Evolutionary conservation across 1,140 invertebrate genomes (phyloP), one percentile per base, ranked within the genome.

Genomic region (Platyura marginata): DNA sequence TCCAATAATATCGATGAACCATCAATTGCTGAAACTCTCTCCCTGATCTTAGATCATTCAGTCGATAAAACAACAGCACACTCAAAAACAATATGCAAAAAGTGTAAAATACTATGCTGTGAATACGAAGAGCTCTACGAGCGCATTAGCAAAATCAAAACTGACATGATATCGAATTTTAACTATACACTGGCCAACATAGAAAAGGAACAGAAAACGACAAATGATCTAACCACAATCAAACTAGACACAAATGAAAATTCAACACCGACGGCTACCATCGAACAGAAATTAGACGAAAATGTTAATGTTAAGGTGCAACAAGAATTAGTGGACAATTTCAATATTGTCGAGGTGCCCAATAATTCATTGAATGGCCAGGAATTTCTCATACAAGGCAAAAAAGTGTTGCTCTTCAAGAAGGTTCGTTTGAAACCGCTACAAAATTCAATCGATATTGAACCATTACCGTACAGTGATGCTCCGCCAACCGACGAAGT

Each of bases 41-140:
- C 58, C 39, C 50, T 58, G 32, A 51, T 74, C n/a, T 51, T 75
- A 29, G 62, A 67, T 23, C 59, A 55, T 38, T 56, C 67, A 42
- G 48, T 75, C 4, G 63, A 52, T 23, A 56, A 66, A 48, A 55
- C 68, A 5, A 55, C 55, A 44, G 61, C 63, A 2, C 70, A 73
- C 51, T 70, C 68, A 18, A 52, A 58, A 39, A 55, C 74, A 19
- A 54, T 77, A 16, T 78, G 75, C 53, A 75, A 72, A 56, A 76
- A 75, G 48, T 78, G 75, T 51, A 75, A 61, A 48, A 71, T 71
- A 56, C 51, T 72, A 21, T 63, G 74, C 40, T 66, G 68, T 47
- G 73, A 79, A 63, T 62, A 70, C 25, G 72, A 75, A 48, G 71
- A 74, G 48, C 49, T 77, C 35, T 18, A 19, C 16, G 20, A 38